These are phyloP conservation scores for Celastrina argiolus DNA, from an alignment of 2,888 invertebrate genomes.

Conservation along the genomic window DNA sequence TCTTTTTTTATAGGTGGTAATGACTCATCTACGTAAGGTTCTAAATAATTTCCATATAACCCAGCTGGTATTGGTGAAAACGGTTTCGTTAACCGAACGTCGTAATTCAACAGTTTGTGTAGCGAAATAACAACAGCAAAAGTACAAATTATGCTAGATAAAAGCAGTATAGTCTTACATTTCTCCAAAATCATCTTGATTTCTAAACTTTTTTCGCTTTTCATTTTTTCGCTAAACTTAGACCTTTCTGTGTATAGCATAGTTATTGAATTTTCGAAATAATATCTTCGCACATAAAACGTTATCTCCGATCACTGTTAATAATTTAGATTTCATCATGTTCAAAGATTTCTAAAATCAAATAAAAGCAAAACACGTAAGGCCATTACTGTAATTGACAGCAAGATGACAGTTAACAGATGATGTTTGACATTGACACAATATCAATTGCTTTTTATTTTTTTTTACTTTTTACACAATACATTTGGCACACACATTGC, in stretches of 20 bases:
- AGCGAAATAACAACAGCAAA: slow-evolving; percentile 63
- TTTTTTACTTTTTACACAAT: too few species aligned
- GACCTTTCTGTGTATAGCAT: slow-evolving; percentile 68
- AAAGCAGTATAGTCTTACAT: slow-evolving; percentile 64
- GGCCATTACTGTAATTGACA: slow-evolving; percentile 40
- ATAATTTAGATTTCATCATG: slow-evolving; percentile 60
- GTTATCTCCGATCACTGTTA: slow-evolving; percentile 43
- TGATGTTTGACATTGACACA: too few species aligned
- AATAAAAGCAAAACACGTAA: slow-evolving; percentile 70
- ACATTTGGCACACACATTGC: too few species aligned
- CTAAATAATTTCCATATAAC: slow-evolving; percentile 61
- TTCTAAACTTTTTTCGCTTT: slow-evolving; percentile 50
- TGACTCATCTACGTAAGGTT: slow-evolving; percentile 50
- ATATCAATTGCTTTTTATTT: too few species aligned
- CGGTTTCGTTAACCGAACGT: slow-evolving; percentile 58
- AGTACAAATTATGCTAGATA: slow-evolving; percentile 66
- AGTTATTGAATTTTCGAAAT: slow-evolving; percentile 39
- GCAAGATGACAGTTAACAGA: slow-evolving; percentile 20
- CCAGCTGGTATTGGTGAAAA: slow-evolving; percentile 67
- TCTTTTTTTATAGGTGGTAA: slow-evolving; percentile 39
- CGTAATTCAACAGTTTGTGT: slow-evolving; percentile 59
- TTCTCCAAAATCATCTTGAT: slow-evolving; percentile 63
- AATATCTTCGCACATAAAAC: slow-evolving; percentile 48
- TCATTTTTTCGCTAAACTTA: slow-evolving; percentile 54
- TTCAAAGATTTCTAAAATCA: slow-evolving; percentile 53